Evolutionary conservation across 2,888 invertebrate species (phyloP).

Genomic region (Choreutis nemorana): DNA sequence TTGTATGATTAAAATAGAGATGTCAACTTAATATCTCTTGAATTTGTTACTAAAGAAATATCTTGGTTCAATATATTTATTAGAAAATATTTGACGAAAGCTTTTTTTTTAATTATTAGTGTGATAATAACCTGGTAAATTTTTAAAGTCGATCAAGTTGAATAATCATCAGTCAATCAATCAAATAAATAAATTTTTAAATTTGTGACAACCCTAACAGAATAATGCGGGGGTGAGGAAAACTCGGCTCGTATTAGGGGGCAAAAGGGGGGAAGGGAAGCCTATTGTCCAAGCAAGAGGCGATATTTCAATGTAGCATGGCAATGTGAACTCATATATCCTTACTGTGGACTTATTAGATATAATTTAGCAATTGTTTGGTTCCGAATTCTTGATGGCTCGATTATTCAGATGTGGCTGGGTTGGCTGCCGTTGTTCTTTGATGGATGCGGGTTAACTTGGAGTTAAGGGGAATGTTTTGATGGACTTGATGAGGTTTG

Average conservation of each 20-base stretch:
- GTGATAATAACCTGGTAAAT: no score
- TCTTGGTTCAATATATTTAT: neutral
- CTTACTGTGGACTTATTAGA: conserved; percentile 24
- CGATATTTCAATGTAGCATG: conserved; percentile 54
- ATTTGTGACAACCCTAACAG: conserved; percentile 22
- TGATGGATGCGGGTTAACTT: no score
- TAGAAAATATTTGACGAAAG: no score
- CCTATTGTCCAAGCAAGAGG: conserved; percentile 17
- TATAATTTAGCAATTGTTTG: conserved; percentile 43
- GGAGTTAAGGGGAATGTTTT: no score
- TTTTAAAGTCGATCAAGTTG: neutral
- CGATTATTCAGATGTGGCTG: conserved; percentile 34
- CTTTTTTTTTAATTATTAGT: neutral
- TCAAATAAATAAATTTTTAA: conserved; percentile 1
- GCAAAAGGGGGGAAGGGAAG: conserved; percentile 2
- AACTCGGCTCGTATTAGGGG: conserved; percentile 11
- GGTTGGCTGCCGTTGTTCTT: conserved; percentile 6
- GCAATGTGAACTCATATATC: conserved; percentile 47
- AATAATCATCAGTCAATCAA: neutral
- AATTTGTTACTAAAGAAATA: neutral
- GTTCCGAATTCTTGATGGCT: conserved; percentile 29
- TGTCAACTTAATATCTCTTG: neutral
- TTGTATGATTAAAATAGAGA: neutral
- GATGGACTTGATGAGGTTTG: no score
- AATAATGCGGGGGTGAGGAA: conserved; percentile 21